These are phyloP conservation scores for Apantesis nais DNA, from an alignment of 2,888 invertebrate species.

Conservation along the genomic window DNA sequence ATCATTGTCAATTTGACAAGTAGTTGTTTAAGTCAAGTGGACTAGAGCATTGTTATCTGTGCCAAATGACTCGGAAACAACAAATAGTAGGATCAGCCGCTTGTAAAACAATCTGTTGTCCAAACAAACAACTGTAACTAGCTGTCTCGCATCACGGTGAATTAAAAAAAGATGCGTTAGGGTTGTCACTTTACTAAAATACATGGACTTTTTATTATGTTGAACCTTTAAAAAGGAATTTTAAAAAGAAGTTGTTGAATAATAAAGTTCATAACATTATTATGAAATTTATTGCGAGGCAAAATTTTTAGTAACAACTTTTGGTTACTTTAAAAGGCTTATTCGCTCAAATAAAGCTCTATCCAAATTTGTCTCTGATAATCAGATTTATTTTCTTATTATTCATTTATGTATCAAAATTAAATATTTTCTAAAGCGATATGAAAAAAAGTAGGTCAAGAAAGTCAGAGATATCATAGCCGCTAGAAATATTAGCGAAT, in stretches of 20 bases:
- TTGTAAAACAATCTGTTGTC: slow-evolving; percentile 71
- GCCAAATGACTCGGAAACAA: slow-evolving; percentile 44
- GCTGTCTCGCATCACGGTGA: slow-evolving; percentile 49
- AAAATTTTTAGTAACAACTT: no score
- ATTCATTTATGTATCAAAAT: no score
- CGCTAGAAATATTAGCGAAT: background rate
- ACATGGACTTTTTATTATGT: background rate
- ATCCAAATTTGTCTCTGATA: no score
- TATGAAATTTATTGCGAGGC: no score
- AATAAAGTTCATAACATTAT: no score
- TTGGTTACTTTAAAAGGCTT: no score
- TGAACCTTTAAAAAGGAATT: background rate
- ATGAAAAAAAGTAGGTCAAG: no score
- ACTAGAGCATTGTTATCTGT: slow-evolving; percentile 15
- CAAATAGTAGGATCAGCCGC: slow-evolving; percentile 43
- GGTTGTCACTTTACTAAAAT: slow-evolving; percentile 51
- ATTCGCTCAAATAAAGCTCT: no score
- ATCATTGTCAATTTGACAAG: slow-evolving; percentile 11
- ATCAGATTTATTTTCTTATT: no score
- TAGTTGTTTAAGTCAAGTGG: slow-evolving; percentile 4
- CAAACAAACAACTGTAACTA: slow-evolving; percentile 67
- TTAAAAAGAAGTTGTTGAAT: background rate
- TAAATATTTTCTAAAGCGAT: no score
- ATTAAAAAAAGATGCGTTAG: slow-evolving; percentile 57
- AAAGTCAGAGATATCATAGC: no score